Conservation (phyloP, 1,140 invertebrate genomes). For the Leptinotarsa defecta region DNA sequence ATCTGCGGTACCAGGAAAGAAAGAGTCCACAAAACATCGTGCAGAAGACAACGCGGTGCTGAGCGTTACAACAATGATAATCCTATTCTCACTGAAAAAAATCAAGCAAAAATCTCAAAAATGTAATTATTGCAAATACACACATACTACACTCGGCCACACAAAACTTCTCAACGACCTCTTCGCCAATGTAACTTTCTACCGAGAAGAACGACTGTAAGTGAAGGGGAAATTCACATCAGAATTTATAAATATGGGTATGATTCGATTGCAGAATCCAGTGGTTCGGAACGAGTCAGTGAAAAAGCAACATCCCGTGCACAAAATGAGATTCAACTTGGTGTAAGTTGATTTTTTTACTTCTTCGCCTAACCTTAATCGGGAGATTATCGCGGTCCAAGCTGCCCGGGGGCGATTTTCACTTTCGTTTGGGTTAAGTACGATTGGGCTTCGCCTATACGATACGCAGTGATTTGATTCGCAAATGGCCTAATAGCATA, state of each 20-base stretch:
- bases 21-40: neutral
- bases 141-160: neutral
- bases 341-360: constrained; percentile 36
- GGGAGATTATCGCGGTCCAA: neutral
- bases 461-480: neutral
- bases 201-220: constrained; percentile 26
- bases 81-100: neutral
- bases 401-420: neutral
- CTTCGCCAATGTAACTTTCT: constrained; percentile 20
- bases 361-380: neutral
- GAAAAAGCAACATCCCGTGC: constrained; percentile 32
- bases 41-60: neutral
- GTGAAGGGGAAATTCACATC: constrained; percentile 40
- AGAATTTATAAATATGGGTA: constrained; percentile 46
- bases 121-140: constrained; percentile 18
- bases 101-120: constrained; percentile 17
- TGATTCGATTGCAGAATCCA: constrained; percentile 37
- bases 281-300: constrained; percentile 39
- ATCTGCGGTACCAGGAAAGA: neutral
- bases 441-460: neutral
- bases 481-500: neutral
- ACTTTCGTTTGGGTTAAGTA: neutral
- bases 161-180: neutral
- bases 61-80: neutral
- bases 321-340: constrained; percentile 40